phyloP scores from a whole-genome alignment of 2,113 vertebrate genomes.

The Ranitomeya variabilis region DNA sequence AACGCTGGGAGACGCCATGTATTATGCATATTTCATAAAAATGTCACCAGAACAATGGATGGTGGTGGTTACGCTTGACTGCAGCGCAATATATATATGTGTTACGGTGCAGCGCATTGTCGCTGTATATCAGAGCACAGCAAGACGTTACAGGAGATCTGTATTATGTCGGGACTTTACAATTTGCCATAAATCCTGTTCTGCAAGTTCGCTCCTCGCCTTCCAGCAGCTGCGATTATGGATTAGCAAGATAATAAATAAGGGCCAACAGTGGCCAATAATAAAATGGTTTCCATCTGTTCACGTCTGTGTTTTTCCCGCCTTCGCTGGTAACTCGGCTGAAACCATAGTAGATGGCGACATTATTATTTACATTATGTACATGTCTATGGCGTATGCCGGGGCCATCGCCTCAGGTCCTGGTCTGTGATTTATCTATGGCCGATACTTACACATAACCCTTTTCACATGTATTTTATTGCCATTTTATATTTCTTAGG shows the following conservation, averaged over 20 bases:
- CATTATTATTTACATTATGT: conserved; percentile 22
- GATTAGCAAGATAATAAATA: not conserved
- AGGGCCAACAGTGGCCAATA: too few species aligned
- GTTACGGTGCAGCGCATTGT: conserved; percentile 2
- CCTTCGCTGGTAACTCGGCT: not conserved
- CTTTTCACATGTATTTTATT: too few species aligned
- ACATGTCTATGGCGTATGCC: not conserved
- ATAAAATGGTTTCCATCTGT: not conserved
- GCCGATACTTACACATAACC: not conserved
- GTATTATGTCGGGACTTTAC: not conserved
- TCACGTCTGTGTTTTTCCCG: not conserved
- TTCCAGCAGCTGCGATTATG: not conserved
- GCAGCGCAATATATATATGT: conserved; percentile 1
- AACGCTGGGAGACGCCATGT: not conserved
- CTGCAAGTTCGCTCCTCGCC: not conserved
- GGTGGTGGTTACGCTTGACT: not conserved
- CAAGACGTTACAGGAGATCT: not conserved
- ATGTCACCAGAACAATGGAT: conserved; percentile 2
- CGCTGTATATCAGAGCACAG: not conserved
- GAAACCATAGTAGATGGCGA: not conserved
- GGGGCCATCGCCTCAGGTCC: not conserved
- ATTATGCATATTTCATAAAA: conserved; percentile 15
- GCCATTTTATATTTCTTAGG: too few species aligned
- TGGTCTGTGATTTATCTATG: not conserved
- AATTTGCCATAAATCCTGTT: not conserved